These are phyloP conservation scores for Pasiphila rectangulata DNA, from an alignment of 2,888 invertebrate species.

Conservation along the genomic window DNA sequence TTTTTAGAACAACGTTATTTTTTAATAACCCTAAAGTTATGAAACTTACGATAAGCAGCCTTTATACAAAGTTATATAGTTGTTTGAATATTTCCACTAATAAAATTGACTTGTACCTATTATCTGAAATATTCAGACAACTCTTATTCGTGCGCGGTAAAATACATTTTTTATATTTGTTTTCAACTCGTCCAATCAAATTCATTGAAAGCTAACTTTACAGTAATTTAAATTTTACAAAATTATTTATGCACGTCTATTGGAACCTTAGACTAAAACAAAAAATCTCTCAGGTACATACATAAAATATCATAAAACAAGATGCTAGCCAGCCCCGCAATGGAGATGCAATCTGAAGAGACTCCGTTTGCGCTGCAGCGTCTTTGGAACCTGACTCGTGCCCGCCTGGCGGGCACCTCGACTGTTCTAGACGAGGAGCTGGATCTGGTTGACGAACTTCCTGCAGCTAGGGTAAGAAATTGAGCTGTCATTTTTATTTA, in stretches of 20 bases:
- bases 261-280: too few species aligned
- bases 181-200: too few species aligned
- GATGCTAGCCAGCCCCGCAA: conserved; percentile 71
- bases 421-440: conserved; percentile 66
- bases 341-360: conserved; percentile 81
- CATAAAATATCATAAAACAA: conserved; percentile 38
- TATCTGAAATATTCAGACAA: too few species aligned
- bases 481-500: too few species aligned
- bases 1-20: too few species aligned
- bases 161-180: too few species aligned
- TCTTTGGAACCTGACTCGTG: conserved; percentile 75
- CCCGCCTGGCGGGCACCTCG: conserved; percentile 71
- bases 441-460: conserved; percentile 65
- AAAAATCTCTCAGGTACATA: conserved; percentile 22
- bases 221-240: too few species aligned
- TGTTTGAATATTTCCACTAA: too few species aligned
- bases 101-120: too few species aligned
- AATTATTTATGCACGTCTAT: too few species aligned
- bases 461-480: conserved; percentile 64
- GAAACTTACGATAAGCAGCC: conserved; percentile 9
- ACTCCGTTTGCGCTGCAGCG: conserved; percentile 74
- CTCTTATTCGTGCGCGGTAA: too few species aligned
- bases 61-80: background rate
- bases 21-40: background rate
- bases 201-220: too few species aligned